A percentile compares a stretch with the other conserved stretches of the same genome.
These are phyloP conservation scores for Balanococcus diminutus DNA, from an alignment of 2,888 invertebrate genomes.

Conservation along the genomic window DNA sequence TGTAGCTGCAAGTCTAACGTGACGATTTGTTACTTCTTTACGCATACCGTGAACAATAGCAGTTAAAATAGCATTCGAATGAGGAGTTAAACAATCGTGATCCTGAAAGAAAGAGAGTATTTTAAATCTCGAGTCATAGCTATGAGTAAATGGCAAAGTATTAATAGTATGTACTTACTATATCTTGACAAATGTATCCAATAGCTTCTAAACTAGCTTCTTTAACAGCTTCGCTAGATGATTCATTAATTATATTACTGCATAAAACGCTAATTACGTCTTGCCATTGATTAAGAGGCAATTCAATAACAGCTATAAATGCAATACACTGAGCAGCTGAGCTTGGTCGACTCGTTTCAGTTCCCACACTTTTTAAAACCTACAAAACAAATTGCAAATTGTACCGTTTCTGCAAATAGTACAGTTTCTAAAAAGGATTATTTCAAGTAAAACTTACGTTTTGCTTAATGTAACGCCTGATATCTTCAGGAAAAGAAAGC, in stretches of 20 bases:
- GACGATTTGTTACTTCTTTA: slow-evolving; percentile 87
- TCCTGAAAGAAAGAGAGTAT: slow-evolving; percentile 63
- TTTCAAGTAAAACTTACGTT: slow-evolving; percentile 79
- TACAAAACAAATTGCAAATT: slow-evolving; percentile 62
- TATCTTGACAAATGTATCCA: slow-evolving; percentile 98
- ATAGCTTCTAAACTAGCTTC: slow-evolving; percentile 98
- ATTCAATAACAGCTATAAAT: slow-evolving; percentile 94
- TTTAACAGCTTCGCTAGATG: slow-evolving; percentile 90
- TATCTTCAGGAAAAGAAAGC: slow-evolving; percentile 87
- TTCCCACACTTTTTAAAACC: slow-evolving; percentile 93
- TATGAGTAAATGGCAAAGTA: not conserved
- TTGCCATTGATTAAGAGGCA: slow-evolving; percentile 91
- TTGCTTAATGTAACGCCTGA: slow-evolving; percentile 87
- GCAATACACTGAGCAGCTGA: slow-evolving; percentile 99
- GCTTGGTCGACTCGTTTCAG: slow-evolving; percentile 93
- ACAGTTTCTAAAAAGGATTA: not conserved
- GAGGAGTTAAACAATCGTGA: slow-evolving; percentile 86
- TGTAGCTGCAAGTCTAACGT: slow-evolving; percentile 95
- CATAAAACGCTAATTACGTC: slow-evolving; percentile 87
- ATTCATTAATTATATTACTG: slow-evolving; percentile 84
- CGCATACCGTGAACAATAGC: slow-evolving; percentile 99
- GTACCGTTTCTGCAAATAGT: not conserved
- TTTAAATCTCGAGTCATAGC: not conserved
- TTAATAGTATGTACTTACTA: slow-evolving; percentile 64
- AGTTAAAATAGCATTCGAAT: slow-evolving; percentile 95